A percentile compares a stretch with the other conserved stretches of the same genome.
Evolutionary conservation across 2,797 vertebrate species (phyloP).

Genomic region (Rhadinocentrus ornatus): DNA sequence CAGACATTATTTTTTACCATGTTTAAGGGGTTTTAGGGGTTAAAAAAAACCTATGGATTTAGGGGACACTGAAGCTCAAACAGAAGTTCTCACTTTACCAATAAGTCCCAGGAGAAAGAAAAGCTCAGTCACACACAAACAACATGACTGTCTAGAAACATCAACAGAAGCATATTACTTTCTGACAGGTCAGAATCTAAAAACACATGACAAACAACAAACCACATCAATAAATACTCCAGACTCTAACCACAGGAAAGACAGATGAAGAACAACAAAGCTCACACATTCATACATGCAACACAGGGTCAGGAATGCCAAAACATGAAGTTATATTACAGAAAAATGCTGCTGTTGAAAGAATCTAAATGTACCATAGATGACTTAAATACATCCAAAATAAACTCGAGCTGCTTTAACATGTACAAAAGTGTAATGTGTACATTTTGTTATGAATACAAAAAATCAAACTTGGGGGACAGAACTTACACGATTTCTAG

Average conservation of each 20-base stretch:
- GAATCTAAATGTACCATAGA: conserved; percentile 11
- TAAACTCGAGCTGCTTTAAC: conserved; percentile 16
- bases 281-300: conserved; percentile 32
- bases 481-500: not conserved
- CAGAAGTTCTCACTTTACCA: conserved; percentile 19
- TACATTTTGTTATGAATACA: conserved; percentile 14
- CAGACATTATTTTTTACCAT: no score
- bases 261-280: conserved; percentile 45
- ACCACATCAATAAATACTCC: conserved; percentile 53
- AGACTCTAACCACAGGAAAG: conserved; percentile 41
- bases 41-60: not conserved
- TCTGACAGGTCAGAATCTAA: conserved; percentile 48
- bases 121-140: conserved; percentile 15
- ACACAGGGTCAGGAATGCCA: conserved; percentile 13
- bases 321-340: conserved; percentile 21
- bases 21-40: no score
- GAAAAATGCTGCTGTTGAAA: conserved; percentile 11
- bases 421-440: conserved; percentile 1
- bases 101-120: not conserved
- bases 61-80: conserved; percentile 11
- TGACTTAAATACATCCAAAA: conserved; percentile 29
- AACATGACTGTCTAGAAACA: conserved; percentile 37
- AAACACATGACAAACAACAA: conserved; percentile 37
- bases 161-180: conserved; percentile 37
- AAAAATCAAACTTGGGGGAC: not conserved